A percentile compares a stretch with the other conserved stretches of the same genome.
phyloP scores from a whole-genome alignment of 2,797 vertebrate genomes.

The Sebastes vulpes region DNA sequence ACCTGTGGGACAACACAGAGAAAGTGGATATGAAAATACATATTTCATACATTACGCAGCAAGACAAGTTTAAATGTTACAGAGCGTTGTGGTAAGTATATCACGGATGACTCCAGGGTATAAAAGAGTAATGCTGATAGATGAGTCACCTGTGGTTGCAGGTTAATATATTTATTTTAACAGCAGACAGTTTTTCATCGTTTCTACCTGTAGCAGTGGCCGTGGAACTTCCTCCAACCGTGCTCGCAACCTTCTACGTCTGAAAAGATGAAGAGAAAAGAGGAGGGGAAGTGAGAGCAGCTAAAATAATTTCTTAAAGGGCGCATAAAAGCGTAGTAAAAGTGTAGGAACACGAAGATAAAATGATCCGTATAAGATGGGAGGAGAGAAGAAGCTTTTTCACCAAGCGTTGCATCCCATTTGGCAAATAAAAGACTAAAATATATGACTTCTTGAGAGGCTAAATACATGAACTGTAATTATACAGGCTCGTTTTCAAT shows the following conservation, averaged over 20 bases:
- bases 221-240: constrained; percentile 97
- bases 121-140: constrained; percentile 29
- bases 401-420: constrained; percentile 7
- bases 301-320: constrained; percentile 10
- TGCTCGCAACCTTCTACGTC: constrained; percentile 96
- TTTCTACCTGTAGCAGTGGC: constrained; percentile 92
- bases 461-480: constrained; percentile 59
- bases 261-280: constrained; percentile 61
- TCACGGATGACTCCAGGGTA: constrained; percentile 10
- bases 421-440: constrained; percentile 53
- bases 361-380: background rate
- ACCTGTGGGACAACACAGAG: constrained; percentile 62
- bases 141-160: constrained; percentile 28
- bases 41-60: constrained; percentile 30
- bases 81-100: constrained; percentile 6
- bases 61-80: constrained; percentile 29
- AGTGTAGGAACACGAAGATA: constrained; percentile 10
- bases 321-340: background rate
- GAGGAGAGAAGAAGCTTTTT: constrained; percentile 4
- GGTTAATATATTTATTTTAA: constrained; percentile 18
- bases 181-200: background rate
- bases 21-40: constrained; percentile 25
- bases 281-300: constrained; percentile 6
- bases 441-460: constrained; percentile 42
- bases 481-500: constrained; percentile 60